phyloP scores from a whole-genome alignment of 35 echinoderm and acorn worm genomes.

The Stichopus chloronotus region DNA sequence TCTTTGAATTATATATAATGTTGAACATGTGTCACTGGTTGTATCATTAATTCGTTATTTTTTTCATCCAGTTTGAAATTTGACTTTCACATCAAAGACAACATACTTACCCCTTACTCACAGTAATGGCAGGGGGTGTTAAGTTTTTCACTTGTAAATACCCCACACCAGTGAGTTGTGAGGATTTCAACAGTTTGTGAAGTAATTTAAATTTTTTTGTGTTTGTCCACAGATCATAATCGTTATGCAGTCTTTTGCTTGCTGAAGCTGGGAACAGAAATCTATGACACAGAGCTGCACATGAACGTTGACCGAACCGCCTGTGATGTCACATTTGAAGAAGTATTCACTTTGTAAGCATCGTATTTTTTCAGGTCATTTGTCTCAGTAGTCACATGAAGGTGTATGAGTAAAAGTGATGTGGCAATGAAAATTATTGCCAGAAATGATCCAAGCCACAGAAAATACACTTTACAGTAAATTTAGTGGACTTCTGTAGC shows the following conservation, averaged over 20 bases:
- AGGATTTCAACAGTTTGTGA: neutral
- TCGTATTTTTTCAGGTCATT: neutral
- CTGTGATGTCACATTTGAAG: slow-evolving; percentile 88
- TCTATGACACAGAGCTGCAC: slow-evolving; percentile 87
- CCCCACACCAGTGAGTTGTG: too few relatives aligned
- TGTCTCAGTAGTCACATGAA: neutral
- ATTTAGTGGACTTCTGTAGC: too few relatives aligned
- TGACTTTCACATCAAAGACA: too few relatives aligned
- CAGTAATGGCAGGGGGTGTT: too few relatives aligned
- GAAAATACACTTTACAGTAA: too few relatives aligned
- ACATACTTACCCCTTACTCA: too few relatives aligned
- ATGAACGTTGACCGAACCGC: slow-evolving; percentile 87
- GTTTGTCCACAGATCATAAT: slow-evolving; percentile 81
- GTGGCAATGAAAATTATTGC: neutral
- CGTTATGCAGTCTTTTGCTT: slow-evolving; percentile 97
- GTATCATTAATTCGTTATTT: too few relatives aligned
- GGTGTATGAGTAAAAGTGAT: neutral
- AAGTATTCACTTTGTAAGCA: slow-evolving; percentile 98
- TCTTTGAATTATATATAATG: too few relatives aligned
- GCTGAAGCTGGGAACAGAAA: slow-evolving; percentile 90
- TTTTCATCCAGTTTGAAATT: too few relatives aligned
- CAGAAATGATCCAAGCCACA: too few relatives aligned
- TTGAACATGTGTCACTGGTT: too few relatives aligned
- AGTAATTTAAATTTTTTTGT: neutral
- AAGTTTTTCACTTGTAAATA: too few relatives aligned